Base-by-base conservation (phyloP, 2,797 vertebrate species). In the Xerus rutilus region DNA sequence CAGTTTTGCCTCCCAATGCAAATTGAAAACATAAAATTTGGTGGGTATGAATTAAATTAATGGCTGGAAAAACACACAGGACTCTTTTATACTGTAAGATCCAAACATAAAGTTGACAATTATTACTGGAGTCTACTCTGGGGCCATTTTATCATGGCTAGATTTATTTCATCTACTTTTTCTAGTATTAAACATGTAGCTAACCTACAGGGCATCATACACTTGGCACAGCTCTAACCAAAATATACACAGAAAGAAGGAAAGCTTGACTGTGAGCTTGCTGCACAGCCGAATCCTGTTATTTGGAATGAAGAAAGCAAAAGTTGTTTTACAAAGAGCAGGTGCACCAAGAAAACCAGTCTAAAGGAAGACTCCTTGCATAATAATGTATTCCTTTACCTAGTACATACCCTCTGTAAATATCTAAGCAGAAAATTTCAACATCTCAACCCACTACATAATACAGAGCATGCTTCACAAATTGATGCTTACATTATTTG, bases 21-120 rank as follows among this genome's bases (percentile, higher is more conserved):
- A 93, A 97, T 96, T 95, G 54, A 89, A 95, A 93, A 47, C 89
- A 96, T 94, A 97, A 93, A 88, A 62, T 93, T 79, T 84, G 35
- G 18, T 87, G 32, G 0, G 0, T 88, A 85, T 96, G 20, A 95
- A 84, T 93, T 97, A 97, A 98, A 98, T 95, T 94, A 97, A 94
- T 65, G 86, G 21, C 14, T 67, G 47, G 73, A 79, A 95, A 94
- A 95, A 93, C 95, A 96, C 49, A 94, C 5, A 96, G n/a, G 14
- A 4, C 89, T 92, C 79, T 91, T 95, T 96, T 23, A 18, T 89
- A 86, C 69, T 94, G 82, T 97, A 77, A 97, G 83, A 82, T 95
- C 59, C 8, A 82, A 97, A 89, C 74, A 93, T 74, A 95, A 97
- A 96, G 6, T 25, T 93, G 88, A 93, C 65, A 93, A 23, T 88